Base-by-base conservation (phyloP, 2,113 vertebrate species). In the Pelodiscus sinensis region DNA sequence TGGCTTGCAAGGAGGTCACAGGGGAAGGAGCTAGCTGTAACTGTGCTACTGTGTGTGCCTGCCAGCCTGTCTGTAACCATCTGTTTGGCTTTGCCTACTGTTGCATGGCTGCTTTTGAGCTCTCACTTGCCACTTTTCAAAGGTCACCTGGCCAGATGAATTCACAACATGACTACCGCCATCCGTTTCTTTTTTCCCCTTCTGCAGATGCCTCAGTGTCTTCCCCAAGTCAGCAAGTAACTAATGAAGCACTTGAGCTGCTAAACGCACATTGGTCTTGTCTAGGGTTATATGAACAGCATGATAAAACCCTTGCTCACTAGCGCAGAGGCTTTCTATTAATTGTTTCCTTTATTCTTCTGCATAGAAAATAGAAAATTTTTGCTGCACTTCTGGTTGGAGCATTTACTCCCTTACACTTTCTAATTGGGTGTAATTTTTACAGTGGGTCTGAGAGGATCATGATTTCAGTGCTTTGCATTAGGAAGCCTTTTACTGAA, bases 51-150 rank as follows among this genome's bases (percentile, higher is more conserved):
- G 44, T 75, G 27, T 87, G 90, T 50, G 9, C 90, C 88, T 79
- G 27, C 81, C 78, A 65, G 38, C 86, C 94, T 91, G 55, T 79
- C 78, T 81, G 54, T 83, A 80, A 0, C 50, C 87, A 52, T 92
- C 92, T 82, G 55, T 92, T 95, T 94, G 88, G 86, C 88, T 84
- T 95, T 94, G 88, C 85, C 88, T 84, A 89, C 55, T 78, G 82
- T 79, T 90, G 80, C 89, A 96, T 91, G 96, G 93, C 92, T 94
- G 71, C 94, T 93, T 95, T 3, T 0, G 80, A 90, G 83, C 88
- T 86, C 96, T 96, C 95, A 94, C 88, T 95, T 95, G 95, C 92
- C 78, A 93, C 94, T 95, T 97, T 94, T 96, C 97, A 97, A 97
- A 97, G 97, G 95, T 97, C 95, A 94, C 91, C 92, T 92, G 87